A percentile compares a stretch with the other conserved stretches of the same genome.
Evolutionary conservation across 2,113 vertebrate genomes (phyloP).

Genomic region (Ardeotis arabs): DNA sequence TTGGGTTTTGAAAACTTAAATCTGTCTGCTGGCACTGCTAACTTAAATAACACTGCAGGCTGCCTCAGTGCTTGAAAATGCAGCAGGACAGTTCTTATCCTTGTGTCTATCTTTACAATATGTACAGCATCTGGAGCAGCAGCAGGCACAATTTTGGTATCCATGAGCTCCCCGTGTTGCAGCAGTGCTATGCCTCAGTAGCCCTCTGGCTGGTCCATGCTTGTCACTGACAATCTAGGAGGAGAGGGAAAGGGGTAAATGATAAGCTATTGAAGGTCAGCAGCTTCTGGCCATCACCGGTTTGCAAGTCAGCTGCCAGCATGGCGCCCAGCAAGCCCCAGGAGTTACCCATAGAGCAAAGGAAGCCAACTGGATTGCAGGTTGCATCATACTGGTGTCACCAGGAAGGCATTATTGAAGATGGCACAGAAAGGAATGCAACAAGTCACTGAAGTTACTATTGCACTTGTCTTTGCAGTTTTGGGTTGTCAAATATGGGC

Average conservation of each 20-base stretch:
- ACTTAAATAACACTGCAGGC: background rate
- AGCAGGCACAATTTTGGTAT: background rate
- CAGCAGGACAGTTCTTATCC: background rate
- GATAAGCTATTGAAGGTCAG: background rate
- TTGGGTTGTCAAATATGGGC: background rate
- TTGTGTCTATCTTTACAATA: background rate
- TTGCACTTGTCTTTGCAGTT: background rate
- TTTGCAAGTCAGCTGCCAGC: background rate
- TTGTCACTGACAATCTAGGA: background rate
- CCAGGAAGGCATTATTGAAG: background rate
- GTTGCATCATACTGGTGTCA: background rate
- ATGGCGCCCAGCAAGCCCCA: rapidly evolving
- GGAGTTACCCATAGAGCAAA: background rate
- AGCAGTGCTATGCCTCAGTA: rapidly evolving
- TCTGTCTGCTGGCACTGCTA: background rate
- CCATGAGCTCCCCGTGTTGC: background rate
- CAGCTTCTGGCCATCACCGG: background rate
- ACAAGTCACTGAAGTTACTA: background rate
- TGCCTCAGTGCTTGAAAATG: background rate
- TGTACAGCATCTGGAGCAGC: background rate
- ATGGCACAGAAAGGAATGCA: background rate
- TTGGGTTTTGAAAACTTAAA: background rate
- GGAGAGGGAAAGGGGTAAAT: background rate
- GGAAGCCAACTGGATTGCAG: background rate
- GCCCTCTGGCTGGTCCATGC: background rate